These are phyloP conservation scores for Peucedramus taeniatus DNA, from an alignment of 2,113 vertebrate species.

Conservation along the genomic window DNA sequence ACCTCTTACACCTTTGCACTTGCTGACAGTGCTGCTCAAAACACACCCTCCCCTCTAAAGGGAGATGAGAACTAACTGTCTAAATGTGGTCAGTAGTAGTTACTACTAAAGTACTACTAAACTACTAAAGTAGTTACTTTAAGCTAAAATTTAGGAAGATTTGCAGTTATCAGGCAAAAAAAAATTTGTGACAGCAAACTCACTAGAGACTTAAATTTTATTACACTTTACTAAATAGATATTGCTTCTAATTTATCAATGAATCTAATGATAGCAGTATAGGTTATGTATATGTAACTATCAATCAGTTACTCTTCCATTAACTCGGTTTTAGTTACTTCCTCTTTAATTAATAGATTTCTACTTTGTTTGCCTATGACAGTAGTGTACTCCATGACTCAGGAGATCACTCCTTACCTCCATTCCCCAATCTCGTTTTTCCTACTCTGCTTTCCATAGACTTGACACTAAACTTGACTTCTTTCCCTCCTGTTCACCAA, in stretches of 20 bases:
- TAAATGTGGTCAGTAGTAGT: background rate
- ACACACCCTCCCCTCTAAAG: background rate
- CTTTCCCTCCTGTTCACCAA: background rate
- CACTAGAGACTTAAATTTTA: background rate
- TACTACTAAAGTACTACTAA: too few species aligned
- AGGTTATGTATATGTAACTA: background rate
- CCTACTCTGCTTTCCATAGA: background rate
- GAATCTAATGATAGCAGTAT: background rate
- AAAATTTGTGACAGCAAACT: background rate
- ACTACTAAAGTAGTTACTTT: too few species aligned
- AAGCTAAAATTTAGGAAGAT: background rate
- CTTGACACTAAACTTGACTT: background rate
- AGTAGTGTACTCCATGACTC: background rate
- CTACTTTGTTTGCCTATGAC: background rate
- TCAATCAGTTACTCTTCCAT: background rate
- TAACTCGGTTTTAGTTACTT: background rate
- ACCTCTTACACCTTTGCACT: background rate
- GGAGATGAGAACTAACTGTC: background rate
- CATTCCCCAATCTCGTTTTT: background rate
- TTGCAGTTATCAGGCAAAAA: background rate
- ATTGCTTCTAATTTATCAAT: background rate
- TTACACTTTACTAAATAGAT: background rate
- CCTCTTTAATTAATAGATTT: background rate
- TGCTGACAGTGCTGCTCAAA: background rate
- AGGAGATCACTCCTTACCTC: background rate